Evolutionary conservation across 2,888 invertebrate species (phyloP), one percentile per base, ranked within the genome.

Genomic region (Coecobrya sp.): DNA sequence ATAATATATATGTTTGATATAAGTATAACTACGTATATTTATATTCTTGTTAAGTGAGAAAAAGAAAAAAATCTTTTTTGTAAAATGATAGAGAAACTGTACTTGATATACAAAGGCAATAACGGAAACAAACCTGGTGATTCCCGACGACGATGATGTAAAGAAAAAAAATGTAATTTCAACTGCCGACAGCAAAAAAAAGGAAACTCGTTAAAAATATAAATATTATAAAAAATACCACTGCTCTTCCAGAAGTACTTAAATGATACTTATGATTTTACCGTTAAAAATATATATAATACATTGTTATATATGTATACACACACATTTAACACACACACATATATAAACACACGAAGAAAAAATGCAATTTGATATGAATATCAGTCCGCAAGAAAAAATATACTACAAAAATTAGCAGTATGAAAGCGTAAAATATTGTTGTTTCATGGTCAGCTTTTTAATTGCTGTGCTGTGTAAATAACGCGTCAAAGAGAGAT

Each of bases 71-170:
- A 19, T 4, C 11, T 5, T n/a, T 55, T 55, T 55, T 55, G 8
- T 55, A 7, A 49, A 49, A 49, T n/a, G 1, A n/a, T n/a, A n/a
- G n/a, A 55, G n/a, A 55, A 55, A 16, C 55, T 55, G 91, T 87
- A 91, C 91, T 91, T 91, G 87, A 91, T 82, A 91, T 65, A 76
- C 42, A 79, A 68, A 73, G 82, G 87, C 87, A 91, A 91, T 87
- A 91, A 87, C 73, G 42, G 49, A 84, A 65, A 49, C 16, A 84
- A 86, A 91, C 86, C 87, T 91, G 87, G 91, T 91, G 91, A 91
- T 91, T 91, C 86, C 86, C 86, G 27, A 79, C 8, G 49, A 81
- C 27, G 11, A 81, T 22, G 3, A 22, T 55, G 11, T 59, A 62
- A 42, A 30, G 27, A n/a, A n/a, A 62, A 42, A 76, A 82, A 70